Evolutionary conservation across 37 sponge, comb jelly and placozoan species (phyloP).

Genomic region (Aplysina aerophoba): DNA sequence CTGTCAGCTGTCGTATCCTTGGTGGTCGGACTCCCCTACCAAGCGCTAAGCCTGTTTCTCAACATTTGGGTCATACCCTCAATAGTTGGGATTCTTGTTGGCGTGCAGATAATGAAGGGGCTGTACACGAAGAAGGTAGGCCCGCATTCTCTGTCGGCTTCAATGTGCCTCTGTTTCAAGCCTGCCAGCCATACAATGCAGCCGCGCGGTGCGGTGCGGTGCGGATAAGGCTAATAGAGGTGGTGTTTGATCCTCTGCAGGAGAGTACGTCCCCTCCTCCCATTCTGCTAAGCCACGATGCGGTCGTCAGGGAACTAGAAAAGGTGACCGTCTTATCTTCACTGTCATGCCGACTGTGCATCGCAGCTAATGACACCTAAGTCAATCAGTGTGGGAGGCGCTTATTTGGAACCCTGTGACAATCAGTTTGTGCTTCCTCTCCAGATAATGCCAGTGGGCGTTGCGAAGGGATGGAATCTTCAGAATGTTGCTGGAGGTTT

Average conservation of each 20-base stretch:
- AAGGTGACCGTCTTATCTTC: too few species aligned
- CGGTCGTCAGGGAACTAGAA: neutral
- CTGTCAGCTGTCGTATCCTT: neutral
- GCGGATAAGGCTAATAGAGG: neutral
- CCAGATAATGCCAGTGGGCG: slow-evolving; percentile 26
- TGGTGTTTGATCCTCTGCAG: neutral
- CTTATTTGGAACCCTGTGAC: too few species aligned
- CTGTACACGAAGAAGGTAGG: slow-evolving; percentile 2
- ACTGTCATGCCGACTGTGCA: too few species aligned
- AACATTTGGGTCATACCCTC: slow-evolving; percentile 22
- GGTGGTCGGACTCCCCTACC: neutral
- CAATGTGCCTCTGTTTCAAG: neutral
- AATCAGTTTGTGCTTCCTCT: too few species aligned
- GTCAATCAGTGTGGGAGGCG: too few species aligned
- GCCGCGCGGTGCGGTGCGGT: neutral
- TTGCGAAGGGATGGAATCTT: slow-evolving; percentile 13
- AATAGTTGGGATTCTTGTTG: slow-evolving; percentile 1
- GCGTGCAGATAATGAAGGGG: slow-evolving; percentile 4
- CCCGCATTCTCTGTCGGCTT: too few species aligned
- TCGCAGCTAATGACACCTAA: too few species aligned
- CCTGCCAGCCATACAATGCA: neutral
- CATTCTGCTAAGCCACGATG: slow-evolving; percentile 13
- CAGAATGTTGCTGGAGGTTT: neutral
- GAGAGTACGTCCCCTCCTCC: neutral
- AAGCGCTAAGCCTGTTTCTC: neutral